phyloP scores from a whole-genome alignment of 2,797 vertebrate genomes.

The Odontamblyopus rebecca region DNA sequence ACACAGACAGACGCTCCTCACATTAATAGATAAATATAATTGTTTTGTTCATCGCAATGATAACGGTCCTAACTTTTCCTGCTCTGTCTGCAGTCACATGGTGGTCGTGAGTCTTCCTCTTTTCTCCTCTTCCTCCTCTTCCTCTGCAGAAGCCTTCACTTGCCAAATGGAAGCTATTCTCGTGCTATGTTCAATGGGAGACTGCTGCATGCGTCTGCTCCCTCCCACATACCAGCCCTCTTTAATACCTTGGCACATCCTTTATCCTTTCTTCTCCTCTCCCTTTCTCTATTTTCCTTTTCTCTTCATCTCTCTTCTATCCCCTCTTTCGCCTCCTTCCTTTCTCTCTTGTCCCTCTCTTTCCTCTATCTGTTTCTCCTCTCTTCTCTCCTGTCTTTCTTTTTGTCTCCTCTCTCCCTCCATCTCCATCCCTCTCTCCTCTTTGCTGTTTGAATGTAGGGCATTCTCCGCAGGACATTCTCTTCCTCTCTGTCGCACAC shows the following conservation, averaged over 20 bases:
- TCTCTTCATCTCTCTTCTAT: no score
- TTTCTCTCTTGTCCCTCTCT: slow-evolving; percentile 10
- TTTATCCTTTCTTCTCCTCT: slow-evolving; percentile 42
- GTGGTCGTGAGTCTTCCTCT: neutral
- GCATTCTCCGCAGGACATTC: slow-evolving; percentile 63
- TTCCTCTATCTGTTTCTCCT: neutral
- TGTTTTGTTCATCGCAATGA: no score
- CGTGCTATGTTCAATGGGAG: slow-evolving; percentile 60
- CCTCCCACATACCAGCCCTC: slow-evolving; percentile 55
- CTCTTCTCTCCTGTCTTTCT: neutral
- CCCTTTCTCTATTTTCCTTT: neutral
- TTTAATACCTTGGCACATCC: slow-evolving; percentile 65
- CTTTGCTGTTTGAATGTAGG: slow-evolving; percentile 70
- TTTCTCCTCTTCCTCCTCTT: slow-evolving; percentile 15
- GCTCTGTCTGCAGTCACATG: no score
- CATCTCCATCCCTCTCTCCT: slow-evolving; percentile 48
- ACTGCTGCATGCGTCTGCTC: slow-evolving; percentile 49
- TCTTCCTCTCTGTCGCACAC: neutral
- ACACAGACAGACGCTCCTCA: no score
- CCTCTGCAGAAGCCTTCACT: slow-evolving; percentile 43
- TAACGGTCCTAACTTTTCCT: no score
- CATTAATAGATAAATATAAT: no score
- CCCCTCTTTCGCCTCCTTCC: slow-evolving; percentile 14
- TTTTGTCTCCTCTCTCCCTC: slow-evolving; percentile 31
- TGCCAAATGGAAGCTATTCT: slow-evolving; percentile 67